A percentile compares a stretch with the other conserved stretches of the same genome.
Evolutionary conservation across 2,797 vertebrate species (phyloP).

Genomic region (Eupleurogrammus muticus): DNA sequence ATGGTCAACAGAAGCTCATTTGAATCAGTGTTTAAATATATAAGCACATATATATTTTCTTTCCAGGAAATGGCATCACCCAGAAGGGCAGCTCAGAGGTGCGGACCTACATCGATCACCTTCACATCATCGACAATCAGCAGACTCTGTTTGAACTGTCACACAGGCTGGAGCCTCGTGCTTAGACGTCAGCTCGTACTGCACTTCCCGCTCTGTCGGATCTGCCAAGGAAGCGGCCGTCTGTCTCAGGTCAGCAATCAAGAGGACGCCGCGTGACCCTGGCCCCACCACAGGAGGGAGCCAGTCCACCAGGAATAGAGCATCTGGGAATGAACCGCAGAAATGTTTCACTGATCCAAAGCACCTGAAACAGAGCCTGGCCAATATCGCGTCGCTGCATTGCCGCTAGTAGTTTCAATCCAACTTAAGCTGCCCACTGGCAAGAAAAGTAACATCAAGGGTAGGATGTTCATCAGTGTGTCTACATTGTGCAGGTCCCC

Average conservation of each 20-base stretch:
- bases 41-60: background rate
- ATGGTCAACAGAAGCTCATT: background rate
- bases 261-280: slow-evolving; percentile 25
- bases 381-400: background rate
- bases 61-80: slow-evolving; percentile 86
- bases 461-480: slow-evolving; percentile 12
- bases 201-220: slow-evolving; percentile 21
- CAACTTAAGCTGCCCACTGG: background rate
- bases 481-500: background rate
- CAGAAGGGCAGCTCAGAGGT: slow-evolving; percentile 93
- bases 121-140: slow-evolving; percentile 97
- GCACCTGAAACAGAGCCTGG: slow-evolving; percentile 2
- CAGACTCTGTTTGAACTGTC: slow-evolving; percentile 97
- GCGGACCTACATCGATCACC: slow-evolving; percentile 88
- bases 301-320: slow-evolving; percentile 47
- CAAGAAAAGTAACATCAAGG: slow-evolving; percentile 10
- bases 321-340: slow-evolving; percentile 8
- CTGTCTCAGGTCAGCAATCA: slow-evolving; percentile 36
- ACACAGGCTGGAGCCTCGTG: slow-evolving; percentile 93
- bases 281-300: slow-evolving; percentile 57
- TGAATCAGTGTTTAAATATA: background rate
- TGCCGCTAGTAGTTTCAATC: slow-evolving; percentile 9
- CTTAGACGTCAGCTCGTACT: slow-evolving; percentile 65
- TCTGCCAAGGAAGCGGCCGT: slow-evolving; percentile 52
- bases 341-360: background rate